Evolutionary conservation across 1,140 invertebrate genomes (phyloP).

Genomic region (Lasioglossum albipes): DNA sequence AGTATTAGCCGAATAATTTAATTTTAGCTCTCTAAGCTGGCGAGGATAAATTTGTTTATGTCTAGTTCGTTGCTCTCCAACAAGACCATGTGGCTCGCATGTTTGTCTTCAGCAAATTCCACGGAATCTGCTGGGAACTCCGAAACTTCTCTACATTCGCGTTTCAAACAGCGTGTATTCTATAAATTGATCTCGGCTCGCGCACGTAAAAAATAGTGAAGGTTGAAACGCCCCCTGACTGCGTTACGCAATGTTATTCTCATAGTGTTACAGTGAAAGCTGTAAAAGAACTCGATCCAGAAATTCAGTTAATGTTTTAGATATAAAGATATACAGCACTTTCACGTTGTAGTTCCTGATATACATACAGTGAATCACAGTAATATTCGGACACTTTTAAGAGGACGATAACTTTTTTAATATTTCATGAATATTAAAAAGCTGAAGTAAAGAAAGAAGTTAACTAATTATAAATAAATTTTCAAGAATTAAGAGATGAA

Average conservation of each 20-base stretch:
- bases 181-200: constrained; percentile 3
- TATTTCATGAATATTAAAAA: neutral
- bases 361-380: too few relatives aligned
- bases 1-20: constrained; percentile 30
- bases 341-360: neutral
- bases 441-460: neutral
- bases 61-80: constrained; percentile 37
- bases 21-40: constrained; percentile 34
- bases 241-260: neutral
- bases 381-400: too few relatives aligned
- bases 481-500: too few relatives aligned
- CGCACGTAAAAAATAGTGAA: constrained; percentile 25
- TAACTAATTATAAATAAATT: too few relatives aligned
- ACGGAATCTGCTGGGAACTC: neutral
- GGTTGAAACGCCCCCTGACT: constrained; percentile 10
- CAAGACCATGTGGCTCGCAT: constrained; percentile 10
- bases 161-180: neutral
- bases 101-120: constrained; percentile 33
- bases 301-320: neutral
- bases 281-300: neutral
- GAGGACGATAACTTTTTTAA: too few relatives aligned
- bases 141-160: neutral
- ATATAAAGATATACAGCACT: neutral
- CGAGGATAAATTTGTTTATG: constrained; percentile 44
- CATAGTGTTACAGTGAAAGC: neutral